Evolutionary conservation across 2,113 vertebrate genomes (phyloP).

Genomic region (Colistium nudipinnis): DNA sequence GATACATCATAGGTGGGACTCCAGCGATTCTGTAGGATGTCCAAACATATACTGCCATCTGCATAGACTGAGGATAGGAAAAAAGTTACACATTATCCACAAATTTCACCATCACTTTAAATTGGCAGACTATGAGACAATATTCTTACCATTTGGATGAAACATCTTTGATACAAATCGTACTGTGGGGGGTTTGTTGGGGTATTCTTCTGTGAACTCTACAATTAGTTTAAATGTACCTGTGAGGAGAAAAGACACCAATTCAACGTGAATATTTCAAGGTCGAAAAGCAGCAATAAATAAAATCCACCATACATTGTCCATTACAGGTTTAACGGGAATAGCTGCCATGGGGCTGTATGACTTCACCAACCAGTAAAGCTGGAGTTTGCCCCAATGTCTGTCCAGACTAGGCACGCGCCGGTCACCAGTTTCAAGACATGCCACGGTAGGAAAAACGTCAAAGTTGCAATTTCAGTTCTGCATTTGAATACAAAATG

Average conservation of each 20-base stretch:
- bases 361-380: not conserved
- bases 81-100: not conserved
- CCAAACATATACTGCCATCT: constrained; percentile 99
- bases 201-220: constrained; percentile 99
- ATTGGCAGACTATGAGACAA: not conserved
- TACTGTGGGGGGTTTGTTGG: constrained; percentile 98
- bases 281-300: not conserved
- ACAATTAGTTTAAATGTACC: constrained; percentile 99
- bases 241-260: constrained; percentile 66
- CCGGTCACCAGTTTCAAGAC: no score
- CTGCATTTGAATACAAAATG: no score
- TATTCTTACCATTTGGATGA: constrained; percentile 94
- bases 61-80: constrained; percentile 90
- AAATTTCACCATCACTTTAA: not conserved
- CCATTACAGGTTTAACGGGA: not conserved
- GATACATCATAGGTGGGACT: constrained; percentile 98
- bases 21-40: constrained; percentile 99
- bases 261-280: not conserved
- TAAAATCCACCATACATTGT: not conserved
- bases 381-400: not conserved
- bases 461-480: no score
- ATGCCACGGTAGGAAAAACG: no score
- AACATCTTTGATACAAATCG: constrained; percentile 99
- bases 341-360: not conserved
- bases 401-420: not conserved